These are phyloP conservation scores for Acrossocheilus wenchowensis DNA, from an alignment of 2,797 vertebrate species.

Conservation along the genomic window DNA sequence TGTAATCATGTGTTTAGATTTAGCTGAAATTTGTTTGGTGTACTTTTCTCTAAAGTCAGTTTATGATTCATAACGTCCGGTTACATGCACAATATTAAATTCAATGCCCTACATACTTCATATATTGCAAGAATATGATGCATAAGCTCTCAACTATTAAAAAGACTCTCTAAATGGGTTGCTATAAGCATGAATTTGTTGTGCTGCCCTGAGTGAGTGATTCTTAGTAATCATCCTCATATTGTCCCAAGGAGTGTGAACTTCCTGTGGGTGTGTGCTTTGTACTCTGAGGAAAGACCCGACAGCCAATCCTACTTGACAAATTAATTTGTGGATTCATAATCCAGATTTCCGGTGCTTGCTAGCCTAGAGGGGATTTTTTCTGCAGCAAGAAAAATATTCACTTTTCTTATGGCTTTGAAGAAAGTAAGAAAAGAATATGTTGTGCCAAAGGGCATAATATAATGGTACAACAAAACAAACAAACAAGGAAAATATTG, in stretches of 20 bases:
- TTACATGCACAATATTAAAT: not conserved
- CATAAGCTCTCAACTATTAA: not conserved
- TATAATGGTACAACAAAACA: not conserved
- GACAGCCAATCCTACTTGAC: not conserved
- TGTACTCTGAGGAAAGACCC: not conserved
- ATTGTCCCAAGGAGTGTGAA: not conserved
- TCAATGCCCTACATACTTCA: not conserved
- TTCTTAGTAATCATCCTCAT: slow-evolving; percentile 36
- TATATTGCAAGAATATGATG: not conserved
- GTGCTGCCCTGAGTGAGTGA: not conserved
- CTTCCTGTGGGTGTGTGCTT: slow-evolving; percentile 46
- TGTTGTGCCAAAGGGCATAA: not conserved
- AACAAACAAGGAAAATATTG: not conserved
- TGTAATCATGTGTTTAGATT: slow-evolving; percentile 2
- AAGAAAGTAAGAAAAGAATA: not conserved
- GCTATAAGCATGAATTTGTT: slow-evolving; percentile 1
- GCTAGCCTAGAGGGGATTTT: not conserved
- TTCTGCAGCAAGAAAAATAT: not conserved
- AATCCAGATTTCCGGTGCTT: slow-evolving; percentile 34
- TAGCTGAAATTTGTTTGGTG: not conserved
- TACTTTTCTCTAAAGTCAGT: not conserved
- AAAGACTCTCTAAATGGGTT: not conserved
- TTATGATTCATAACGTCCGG: not conserved
- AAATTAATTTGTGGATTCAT: slow-evolving; percentile 26
- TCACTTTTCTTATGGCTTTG: not conserved